Base-by-base conservation (phyloP, 1,140 invertebrate species). In the Nomia melanderi region DNA sequence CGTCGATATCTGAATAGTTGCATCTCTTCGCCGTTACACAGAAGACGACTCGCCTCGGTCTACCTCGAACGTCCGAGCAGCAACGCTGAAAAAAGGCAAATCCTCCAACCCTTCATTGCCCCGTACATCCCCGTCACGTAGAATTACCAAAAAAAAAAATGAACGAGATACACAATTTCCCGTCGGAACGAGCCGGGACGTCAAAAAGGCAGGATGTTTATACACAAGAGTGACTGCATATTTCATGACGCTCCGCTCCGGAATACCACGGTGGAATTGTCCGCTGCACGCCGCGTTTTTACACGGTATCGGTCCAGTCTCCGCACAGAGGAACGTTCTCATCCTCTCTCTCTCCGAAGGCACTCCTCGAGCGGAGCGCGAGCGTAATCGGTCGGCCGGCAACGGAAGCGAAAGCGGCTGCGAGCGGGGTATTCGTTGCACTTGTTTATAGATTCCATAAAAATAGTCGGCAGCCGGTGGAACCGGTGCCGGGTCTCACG, bases 361-460 rank as follows among this genome's bases (percentile, higher is more conserved):
- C n/a, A 3, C 25, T 29, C 33, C 47, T 20, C 5, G 9, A 12
- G 17, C 14, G n/a, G n/a, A 25, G 25, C 17, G 14, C 25, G 20
- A 56, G 41, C 20, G 60, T 23, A 31, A 14, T 11, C 25, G 44
- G 39, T 29, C 25, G 11, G 7, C n/a, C 36, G 8, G 27, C 20
- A 75, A 33, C 63, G 29, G 72, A 75, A 75, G 44, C 73, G 17
- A 44, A 67, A 33, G 39, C 12, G 11, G 23, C 41, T n/a, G 25
- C 36, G 54, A 8, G 47, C 57, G 36, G 39, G 39, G 29, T 57
- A 3, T 50, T 8, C 29, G 41, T 39, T 39, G 9, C 12, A 7
- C 59, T 62, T 69, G 64, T 69, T 69, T 69, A 76, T 31, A 17
- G 39, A 69, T 44, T 31, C 31, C 41, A 59, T 76, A 76, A 69